Evolutionary conservation across 2,888 invertebrate genomes (phyloP), one percentile per base, ranked within the genome.

Genomic region (Troilus luridus): DNA sequence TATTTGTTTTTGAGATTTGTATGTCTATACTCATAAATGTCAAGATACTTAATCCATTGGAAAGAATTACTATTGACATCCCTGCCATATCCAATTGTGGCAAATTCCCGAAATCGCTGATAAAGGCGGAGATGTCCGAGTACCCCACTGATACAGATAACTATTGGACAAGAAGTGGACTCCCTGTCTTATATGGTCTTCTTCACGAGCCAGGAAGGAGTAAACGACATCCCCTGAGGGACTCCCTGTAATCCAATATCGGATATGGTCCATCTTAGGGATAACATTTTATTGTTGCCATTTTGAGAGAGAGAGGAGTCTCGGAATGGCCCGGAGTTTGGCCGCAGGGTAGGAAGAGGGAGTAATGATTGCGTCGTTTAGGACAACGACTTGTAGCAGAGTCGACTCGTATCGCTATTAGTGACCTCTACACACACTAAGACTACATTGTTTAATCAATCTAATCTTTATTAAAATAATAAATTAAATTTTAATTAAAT

Each of bases 251-350:
- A 77, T 77, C 72, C 72, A 77, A 77, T 77, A 77, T 77, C 41
- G 72, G 72, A 77, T 77, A 41, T 41, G 27, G 72, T 77, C 72
- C 72, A 41, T 77, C 27, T 77, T 77, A 77, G 72, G 72, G 72
- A 77, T 77, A 77, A 77, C 72, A 77, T 77, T 77, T 77, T 77
- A 77, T 77, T 77, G 27, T 77, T 77, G 72, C 72, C 19, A 77
- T 77, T 77, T 77, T 41, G 27, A 41, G 41, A 77, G 19, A 77
- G 19, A 77, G 27, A 27, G 72, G 27, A 12, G 19, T 2, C 72
- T 17, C 41, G 9, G 72, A 64, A 77, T 77, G 72, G 72, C 17
- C 0, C 7, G 1, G 72, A 67, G 72, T 41, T 77, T 41, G 12
- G 72, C 72, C 72, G 0, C 9, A 17, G 72, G 72, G 27, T 41